These are phyloP conservation scores for Thoracochromis brauschi DNA, from an alignment of 2,113 vertebrate species.

Conservation along the genomic window DNA sequence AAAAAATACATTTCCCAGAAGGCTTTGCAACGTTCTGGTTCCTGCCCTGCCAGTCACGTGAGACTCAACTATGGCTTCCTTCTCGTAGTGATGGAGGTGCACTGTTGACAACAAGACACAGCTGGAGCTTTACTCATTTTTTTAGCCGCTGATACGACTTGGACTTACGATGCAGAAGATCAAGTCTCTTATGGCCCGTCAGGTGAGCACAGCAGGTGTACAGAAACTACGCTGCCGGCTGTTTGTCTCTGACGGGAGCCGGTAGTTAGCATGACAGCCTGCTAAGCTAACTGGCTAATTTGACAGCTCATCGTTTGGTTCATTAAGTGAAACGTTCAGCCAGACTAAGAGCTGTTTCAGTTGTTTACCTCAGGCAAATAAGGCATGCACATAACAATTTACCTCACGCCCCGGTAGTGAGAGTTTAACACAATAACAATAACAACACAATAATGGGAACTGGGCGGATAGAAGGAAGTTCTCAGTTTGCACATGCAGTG, in stretches of 20 bases:
- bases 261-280: constrained; percentile 25
- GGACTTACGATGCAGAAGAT: constrained; percentile 86
- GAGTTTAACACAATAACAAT: not conserved
- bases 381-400: not conserved
- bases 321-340: not conserved
- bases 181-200: constrained; percentile 93
- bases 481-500: constrained; percentile 18
- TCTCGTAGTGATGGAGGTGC: constrained; percentile 39
- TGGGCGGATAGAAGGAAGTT: constrained; percentile 27
- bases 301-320: constrained; percentile 44
- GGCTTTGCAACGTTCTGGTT: not conserved
- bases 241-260: not conserved
- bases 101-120: constrained; percentile 31
- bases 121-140: not conserved
- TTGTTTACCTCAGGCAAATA: not conserved
- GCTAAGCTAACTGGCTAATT: constrained; percentile 40
- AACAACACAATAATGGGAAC: not conserved
- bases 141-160: not conserved
- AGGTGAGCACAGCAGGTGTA: constrained; percentile 71
- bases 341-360: not conserved
- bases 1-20: constrained; percentile 46
- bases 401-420: fast-evolving
- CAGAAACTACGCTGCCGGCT: not conserved
- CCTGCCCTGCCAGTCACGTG: constrained; percentile 58
- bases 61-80: constrained; percentile 59